Conservation (phyloP, 2,797 vertebrate species). For the Fratercula arctica region DNA sequence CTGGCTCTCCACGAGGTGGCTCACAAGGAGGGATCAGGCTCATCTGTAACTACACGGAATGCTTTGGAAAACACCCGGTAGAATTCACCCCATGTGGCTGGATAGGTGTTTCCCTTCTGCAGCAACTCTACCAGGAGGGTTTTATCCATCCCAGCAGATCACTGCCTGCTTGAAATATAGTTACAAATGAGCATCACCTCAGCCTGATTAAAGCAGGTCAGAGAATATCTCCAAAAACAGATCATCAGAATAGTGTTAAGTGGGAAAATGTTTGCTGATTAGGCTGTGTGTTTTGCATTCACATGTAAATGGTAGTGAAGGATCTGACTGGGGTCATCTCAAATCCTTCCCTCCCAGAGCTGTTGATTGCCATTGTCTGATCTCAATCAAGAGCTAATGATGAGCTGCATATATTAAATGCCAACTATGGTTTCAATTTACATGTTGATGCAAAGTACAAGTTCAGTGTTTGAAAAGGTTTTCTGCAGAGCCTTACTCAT, state of each 20-base stretch:
- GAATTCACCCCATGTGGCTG: neutral
- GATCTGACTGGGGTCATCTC: neutral
- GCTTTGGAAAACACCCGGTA: neutral
- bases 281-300: neutral
- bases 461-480: neutral
- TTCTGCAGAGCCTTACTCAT: neutral
- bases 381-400: neutral
- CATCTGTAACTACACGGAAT: fast-evolving
- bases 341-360: neutral
- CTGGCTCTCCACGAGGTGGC: neutral
- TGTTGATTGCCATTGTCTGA: neutral
- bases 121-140: neutral
- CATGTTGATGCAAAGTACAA: neutral
- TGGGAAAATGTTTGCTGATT: neutral
- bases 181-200: neutral
- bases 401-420: neutral
- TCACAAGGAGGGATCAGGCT: neutral
- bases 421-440: neutral
- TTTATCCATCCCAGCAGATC: neutral
- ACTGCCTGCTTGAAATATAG: neutral
- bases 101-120: neutral
- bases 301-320: neutral
- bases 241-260: neutral
- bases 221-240: neutral
- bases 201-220: neutral